Conservation (phyloP, 2,797 vertebrate species). For the Myotis pilosus region DNA sequence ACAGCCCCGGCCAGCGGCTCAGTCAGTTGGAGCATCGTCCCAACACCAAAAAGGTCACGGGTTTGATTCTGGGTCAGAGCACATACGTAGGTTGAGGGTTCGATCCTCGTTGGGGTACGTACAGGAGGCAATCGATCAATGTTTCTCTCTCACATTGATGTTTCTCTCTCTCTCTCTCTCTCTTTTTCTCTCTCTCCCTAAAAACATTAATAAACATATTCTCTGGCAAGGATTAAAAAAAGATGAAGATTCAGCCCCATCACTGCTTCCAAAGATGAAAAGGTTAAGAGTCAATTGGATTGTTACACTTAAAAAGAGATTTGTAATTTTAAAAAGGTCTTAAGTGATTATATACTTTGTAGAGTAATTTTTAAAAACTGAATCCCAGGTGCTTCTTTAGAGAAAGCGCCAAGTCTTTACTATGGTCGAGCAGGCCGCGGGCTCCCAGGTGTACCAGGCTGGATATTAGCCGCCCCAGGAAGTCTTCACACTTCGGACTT, state of each 20-base stretch:
- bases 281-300: background rate
- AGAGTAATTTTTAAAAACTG: background rate
- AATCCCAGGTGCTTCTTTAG: constrained; percentile 12
- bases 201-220: background rate
- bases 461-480: background rate
- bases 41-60: background rate
- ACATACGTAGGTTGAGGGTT: background rate
- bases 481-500: background rate
- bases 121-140: background rate
- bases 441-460: background rate
- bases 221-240: background rate
- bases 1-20: background rate
- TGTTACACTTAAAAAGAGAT: background rate
- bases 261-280: constrained; percentile 5
- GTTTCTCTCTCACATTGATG: background rate
- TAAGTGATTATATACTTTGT: background rate
- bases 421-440: background rate
- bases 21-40: too few relatives aligned
- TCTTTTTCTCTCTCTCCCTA: background rate
- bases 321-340: background rate
- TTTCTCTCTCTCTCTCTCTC: background rate
- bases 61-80: background rate
- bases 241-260: background rate
- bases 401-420: background rate
- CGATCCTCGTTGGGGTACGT: too few relatives aligned